phyloP scores from a whole-genome alignment of 2,888 invertebrate species.

The Acanthosepion pharaonis region DNA sequence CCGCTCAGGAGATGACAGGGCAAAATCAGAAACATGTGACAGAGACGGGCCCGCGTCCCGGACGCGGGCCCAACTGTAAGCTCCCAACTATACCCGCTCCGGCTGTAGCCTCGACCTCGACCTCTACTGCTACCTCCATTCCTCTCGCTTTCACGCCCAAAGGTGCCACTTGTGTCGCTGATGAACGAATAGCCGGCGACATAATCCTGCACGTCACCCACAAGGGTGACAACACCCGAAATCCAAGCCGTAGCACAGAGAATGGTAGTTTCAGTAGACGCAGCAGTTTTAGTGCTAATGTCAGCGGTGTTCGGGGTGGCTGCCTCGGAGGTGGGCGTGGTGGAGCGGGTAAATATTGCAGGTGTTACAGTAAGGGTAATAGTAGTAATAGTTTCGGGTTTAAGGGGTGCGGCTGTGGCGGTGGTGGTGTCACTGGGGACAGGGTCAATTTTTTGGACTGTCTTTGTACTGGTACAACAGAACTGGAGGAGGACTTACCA shows the following conservation, averaged over 20 bases:
- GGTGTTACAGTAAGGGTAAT: not conserved
- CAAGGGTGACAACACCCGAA: not conserved
- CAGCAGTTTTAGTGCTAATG: not conserved
- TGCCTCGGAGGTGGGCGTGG: not conserved
- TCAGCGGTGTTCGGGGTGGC: not conserved
- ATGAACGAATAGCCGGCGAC: not conserved
- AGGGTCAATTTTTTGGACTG: not conserved
- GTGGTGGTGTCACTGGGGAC: not conserved
- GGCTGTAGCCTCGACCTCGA: not conserved
- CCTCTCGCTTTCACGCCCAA: not conserved
- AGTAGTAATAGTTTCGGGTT: not conserved
- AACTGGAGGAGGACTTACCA: not conserved
- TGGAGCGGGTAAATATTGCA: slow-evolving; percentile 33
- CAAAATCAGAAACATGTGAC: not conserved
- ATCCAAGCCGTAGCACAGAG: not conserved
- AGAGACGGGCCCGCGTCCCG: not conserved
- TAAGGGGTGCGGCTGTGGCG: not conserved
- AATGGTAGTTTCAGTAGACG: not conserved
- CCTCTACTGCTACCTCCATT: not conserved
- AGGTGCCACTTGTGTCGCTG: not conserved
- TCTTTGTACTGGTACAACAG: not conserved
- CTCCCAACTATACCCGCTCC: not conserved
- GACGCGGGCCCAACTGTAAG: not conserved
- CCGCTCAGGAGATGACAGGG: not conserved
- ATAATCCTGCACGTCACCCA: not conserved